These are phyloP conservation scores for Bedellia somnulentella DNA, from an alignment of 2,888 invertebrate species.

Conservation along the genomic window DNA sequence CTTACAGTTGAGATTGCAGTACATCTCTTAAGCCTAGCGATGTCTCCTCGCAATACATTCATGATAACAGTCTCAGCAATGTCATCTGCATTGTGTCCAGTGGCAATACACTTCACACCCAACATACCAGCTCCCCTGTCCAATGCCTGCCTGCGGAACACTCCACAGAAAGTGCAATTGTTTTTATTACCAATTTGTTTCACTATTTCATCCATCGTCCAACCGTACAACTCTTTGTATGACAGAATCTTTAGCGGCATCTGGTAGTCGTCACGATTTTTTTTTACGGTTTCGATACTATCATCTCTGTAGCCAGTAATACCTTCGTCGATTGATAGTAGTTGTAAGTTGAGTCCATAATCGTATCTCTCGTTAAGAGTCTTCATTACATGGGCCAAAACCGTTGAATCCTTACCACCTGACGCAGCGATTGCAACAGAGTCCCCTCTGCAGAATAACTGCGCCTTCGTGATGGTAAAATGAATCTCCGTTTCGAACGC, in stretches of 20 bases:
- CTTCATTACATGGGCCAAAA: slow-evolving; percentile 91
- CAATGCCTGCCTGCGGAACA: slow-evolving; percentile 92
- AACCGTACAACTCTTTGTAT: slow-evolving; percentile 96
- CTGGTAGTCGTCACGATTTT: slow-evolving; percentile 90
- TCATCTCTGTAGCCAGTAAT: slow-evolving; percentile 96
- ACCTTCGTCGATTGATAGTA: slow-evolving; percentile 98
- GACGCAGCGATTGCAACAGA: slow-evolving; percentile 93
- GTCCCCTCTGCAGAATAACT: slow-evolving; percentile 80
- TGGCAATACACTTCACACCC: slow-evolving; percentile 90
- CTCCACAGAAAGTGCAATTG: slow-evolving; percentile 96
- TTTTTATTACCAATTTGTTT: slow-evolving; percentile 82
- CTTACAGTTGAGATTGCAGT: slow-evolving; percentile 86
- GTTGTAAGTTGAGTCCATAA: slow-evolving; percentile 85
- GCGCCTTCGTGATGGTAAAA: slow-evolving; percentile 79
- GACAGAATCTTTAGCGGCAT: slow-evolving; percentile 94
- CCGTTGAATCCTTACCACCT: slow-evolving; percentile 96
- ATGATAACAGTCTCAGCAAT: slow-evolving; percentile 98
- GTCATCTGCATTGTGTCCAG: slow-evolving; percentile 97
- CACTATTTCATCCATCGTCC: slow-evolving; percentile 99
- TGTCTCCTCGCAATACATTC: slow-evolving; percentile 96
- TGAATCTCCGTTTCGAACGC: slow-evolving; percentile 96
- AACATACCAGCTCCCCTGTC: slow-evolving; percentile 91
- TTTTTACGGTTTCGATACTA: slow-evolving; percentile 93
- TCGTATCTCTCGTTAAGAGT: slow-evolving; percentile 85
- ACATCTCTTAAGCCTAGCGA: slow-evolving; percentile 89